Conservation (phyloP, 2,888 invertebrate genomes). For the Cyclophora punctaria region DNA sequence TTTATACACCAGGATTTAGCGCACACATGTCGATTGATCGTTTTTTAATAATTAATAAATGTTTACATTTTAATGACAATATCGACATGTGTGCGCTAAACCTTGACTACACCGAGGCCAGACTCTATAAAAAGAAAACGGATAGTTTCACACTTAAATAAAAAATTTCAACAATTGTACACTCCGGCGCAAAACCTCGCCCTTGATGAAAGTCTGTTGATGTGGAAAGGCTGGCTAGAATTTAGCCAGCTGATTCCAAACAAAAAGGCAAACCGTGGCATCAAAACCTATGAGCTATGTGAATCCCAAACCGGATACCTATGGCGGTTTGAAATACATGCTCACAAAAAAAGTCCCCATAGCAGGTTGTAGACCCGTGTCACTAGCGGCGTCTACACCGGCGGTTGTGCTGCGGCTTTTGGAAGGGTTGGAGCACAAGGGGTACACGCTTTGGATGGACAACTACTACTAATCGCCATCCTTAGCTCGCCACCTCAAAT, state of each 20-base stretch:
- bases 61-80: slow-evolving; percentile 6
- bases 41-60: not conserved
- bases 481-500: slow-evolving; percentile 10
- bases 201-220: too few relatives aligned
- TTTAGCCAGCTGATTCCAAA: slow-evolving; percentile 21
- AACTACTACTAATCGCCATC: slow-evolving; percentile 19
- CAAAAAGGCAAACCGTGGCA: slow-evolving; percentile 17
- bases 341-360: too few relatives aligned
- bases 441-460: slow-evolving; percentile 22
- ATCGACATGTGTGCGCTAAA: not conserved
- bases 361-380: too few relatives aligned
- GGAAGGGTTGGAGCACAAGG: slow-evolving; percentile 11
- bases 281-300: slow-evolving; percentile 23
- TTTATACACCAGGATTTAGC: slow-evolving; percentile 1
- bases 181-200: too few relatives aligned
- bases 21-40: slow-evolving; percentile 1
- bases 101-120: not conserved
- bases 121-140: slow-evolving; percentile 4
- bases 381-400: too few relatives aligned
- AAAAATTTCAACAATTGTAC: slow-evolving; percentile 1
- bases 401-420: not conserved
- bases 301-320: slow-evolving; percentile 12
- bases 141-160: slow-evolving; percentile 1
- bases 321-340: too few relatives aligned
- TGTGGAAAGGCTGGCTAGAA: too few relatives aligned